Evolutionary conservation across 2,797 vertebrate species (phyloP).

Genomic region (Perodicticus potto): DNA sequence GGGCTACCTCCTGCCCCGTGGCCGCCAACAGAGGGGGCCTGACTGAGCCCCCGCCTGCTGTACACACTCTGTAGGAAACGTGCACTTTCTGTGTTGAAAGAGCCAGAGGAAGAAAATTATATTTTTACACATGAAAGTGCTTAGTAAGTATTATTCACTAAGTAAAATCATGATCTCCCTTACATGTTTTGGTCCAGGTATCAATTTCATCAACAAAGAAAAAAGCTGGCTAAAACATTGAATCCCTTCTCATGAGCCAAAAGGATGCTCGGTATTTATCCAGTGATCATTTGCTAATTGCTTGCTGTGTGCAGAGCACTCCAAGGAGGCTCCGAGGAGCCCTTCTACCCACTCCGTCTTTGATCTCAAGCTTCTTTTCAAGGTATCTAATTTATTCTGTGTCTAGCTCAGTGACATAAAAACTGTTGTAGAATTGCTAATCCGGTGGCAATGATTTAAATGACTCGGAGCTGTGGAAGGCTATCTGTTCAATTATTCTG

Average conservation of each 20-base stretch:
- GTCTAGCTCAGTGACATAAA: slow-evolving; percentile 21
- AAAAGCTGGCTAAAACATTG: slow-evolving; percentile 34
- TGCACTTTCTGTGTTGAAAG: slow-evolving; percentile 60
- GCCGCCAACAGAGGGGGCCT: not conserved
- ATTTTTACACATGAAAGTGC: slow-evolving; percentile 67
- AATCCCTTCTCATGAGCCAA: not conserved
- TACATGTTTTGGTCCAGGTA: not conserved
- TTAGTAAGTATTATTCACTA: slow-evolving; percentile 62
- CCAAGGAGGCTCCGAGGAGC: not conserved
- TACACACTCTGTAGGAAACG: slow-evolving; percentile 49
- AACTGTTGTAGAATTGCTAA: slow-evolving; percentile 49
- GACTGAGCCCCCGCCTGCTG: not conserved
- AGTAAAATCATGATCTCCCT: slow-evolving; percentile 66
- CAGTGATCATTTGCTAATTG: not conserved
- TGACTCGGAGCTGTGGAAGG: not conserved
- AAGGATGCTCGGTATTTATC: not conserved
- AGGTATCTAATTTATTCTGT: slow-evolving; percentile 42
- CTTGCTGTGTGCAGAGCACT: not conserved
- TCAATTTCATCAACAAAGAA: slow-evolving; percentile 45
- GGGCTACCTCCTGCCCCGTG: not conserved
- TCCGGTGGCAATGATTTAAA: slow-evolving; percentile 57
- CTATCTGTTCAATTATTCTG: slow-evolving; percentile 41
- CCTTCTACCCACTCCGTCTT: not conserved
- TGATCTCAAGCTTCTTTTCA: slow-evolving; percentile 13
- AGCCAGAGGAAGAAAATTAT: slow-evolving; percentile 67